A percentile compares a stretch with the other conserved stretches of the same genome.
Conservation (phyloP, 2,797 vertebrate species). For the Paedocypris micromegethes region DNA sequence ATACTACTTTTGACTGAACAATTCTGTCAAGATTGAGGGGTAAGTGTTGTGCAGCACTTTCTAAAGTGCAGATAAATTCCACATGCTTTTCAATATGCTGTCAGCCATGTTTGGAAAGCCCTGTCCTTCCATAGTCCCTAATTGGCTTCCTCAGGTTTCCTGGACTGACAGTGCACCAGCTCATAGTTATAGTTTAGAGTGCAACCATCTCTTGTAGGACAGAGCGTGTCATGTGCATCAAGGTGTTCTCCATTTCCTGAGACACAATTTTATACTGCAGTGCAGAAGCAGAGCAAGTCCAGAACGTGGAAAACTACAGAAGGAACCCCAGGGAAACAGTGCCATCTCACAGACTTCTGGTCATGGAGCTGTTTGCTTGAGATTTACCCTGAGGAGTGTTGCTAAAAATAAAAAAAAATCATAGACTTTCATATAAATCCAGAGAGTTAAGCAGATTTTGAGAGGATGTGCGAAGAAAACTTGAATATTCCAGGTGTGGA, state of each 20-base stretch:
- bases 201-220: background rate
- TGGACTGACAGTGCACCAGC: constrained; percentile 2
- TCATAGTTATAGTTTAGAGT: constrained; percentile 5
- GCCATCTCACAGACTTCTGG: no score
- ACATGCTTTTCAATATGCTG: constrained; percentile 9
- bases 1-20: background rate
- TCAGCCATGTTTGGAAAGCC: constrained; percentile 14
- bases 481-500: no score
- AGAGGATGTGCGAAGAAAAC: no score
- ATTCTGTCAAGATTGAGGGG: background rate
- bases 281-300: background rate
- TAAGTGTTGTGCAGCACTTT: background rate
- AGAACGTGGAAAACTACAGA: constrained; percentile 4
- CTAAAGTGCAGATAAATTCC: background rate
- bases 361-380: no score
- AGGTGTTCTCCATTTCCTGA: background rate
- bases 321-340: no score
- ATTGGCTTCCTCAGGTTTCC: constrained; percentile 22
- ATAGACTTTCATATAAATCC: no score
- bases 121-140: constrained; percentile 30
- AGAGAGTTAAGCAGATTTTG: no score
- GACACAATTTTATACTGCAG: background rate
- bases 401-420: no score
- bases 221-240: background rate
- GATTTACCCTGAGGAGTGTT: no score